Evolutionary conservation across 2,797 vertebrate genomes (phyloP), one percentile per base, ranked within the genome.

Genomic region (Adelosebastes latens): DNA sequence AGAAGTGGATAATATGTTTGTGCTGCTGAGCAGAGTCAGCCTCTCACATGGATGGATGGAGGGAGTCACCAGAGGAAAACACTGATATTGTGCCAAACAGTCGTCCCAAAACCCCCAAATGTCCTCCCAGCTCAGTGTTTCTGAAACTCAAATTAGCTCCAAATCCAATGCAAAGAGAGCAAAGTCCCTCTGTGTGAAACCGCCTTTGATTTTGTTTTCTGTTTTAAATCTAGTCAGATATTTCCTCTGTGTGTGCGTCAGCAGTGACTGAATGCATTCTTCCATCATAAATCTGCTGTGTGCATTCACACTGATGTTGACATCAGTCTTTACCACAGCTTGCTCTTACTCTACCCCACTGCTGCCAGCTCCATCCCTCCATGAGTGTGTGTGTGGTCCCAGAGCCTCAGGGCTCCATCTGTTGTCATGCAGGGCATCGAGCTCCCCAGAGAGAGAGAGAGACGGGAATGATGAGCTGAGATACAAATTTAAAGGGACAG

Each of bases 351-450:
- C 59, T 52, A 70, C 63, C 70, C 59, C 55, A 16, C 58, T 24
- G 75, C 78, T 81, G 80, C 82, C 77, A 77, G 67, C 75, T 31
- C 55, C 70, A 6, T 13, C 6, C 20, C 4, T 66, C 58, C 27
- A 9, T 70, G 70, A 52, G 59, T 72, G 75, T 82, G 83, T 71
- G 82, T 79, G 77, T 46, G 76, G 89, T 92, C 93, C 90, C 91
- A 75, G 16, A 86, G 92, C 92, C 89, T 86, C 89, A 14, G 89
- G 92, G 94, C 93, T 92, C 92, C 93, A 94, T 94, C 94, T 94
- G 94, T 89, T 92, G 91, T 90, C 89, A 86, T 87, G 86, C 92
- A 84, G 91, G 84, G 88, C 92, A 87, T 89, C 73, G 39, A 78
- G 82, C 77, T 92, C 92, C 90, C 91, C 29, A 46, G 49, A 66